Conservation (phyloP, 2,113 vertebrate genomes). For the Varanus salvator region DNA sequence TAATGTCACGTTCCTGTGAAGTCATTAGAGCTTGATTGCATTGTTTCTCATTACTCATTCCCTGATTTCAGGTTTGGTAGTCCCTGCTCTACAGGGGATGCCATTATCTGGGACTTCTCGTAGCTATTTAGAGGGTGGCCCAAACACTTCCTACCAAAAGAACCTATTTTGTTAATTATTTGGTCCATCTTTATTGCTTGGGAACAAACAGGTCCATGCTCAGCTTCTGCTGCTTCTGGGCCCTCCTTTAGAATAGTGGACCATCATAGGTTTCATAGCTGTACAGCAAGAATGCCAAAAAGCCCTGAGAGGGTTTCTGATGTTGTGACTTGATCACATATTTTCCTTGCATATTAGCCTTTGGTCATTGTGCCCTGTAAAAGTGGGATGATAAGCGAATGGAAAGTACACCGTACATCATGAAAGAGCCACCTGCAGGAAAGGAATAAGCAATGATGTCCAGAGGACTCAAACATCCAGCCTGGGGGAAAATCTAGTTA, state of each 20-base stretch:
- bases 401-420: background rate
- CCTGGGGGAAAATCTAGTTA: too few species aligned
- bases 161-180: background rate
- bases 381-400: background rate
- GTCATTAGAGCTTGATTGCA: slow-evolving; percentile 37
- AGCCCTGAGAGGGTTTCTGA: background rate
- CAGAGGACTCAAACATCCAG: background rate
- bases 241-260: slow-evolving; percentile 21
- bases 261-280: background rate
- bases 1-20: slow-evolving; percentile 36
- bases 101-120: background rate
- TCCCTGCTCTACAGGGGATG: background rate
- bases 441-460: background rate
- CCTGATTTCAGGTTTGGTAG: background rate
- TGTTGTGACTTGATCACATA: background rate
- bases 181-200: slow-evolving; percentile 1
- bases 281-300: background rate
- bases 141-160: fast-evolving
- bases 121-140: background rate
- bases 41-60: slow-evolving; percentile 51
- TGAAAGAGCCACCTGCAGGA: background rate
- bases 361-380: slow-evolving; percentile 2
- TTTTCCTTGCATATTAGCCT: background rate
- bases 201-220: background rate
- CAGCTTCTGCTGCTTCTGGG: fast-evolving